Percentiles rank a stretch among this genome's conserved stretches.
phyloP scores from a whole-genome alignment of 2,888 invertebrate species.

The Cephus sareptanus region DNA sequence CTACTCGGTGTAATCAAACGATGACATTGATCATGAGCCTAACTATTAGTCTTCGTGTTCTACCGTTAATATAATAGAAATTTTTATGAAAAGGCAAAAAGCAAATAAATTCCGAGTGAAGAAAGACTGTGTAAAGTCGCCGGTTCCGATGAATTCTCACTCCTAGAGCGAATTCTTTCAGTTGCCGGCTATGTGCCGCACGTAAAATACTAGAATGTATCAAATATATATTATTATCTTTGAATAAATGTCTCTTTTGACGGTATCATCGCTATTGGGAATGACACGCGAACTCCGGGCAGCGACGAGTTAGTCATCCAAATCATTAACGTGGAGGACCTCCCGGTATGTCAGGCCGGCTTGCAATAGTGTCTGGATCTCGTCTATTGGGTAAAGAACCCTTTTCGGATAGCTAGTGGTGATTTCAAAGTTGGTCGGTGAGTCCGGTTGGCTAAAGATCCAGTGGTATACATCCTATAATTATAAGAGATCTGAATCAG shows the following conservation, averaged over 20 bases:
- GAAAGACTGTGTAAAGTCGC: conserved; percentile 9
- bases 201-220: conserved; percentile 56
- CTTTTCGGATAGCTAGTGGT: conserved; percentile 95
- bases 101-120: conserved; percentile 21
- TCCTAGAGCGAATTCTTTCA: conserved; percentile 20
- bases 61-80: conserved; percentile 1
- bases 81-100: conserved; percentile 20
- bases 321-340: conserved; percentile 93
- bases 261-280: conserved; percentile 30
- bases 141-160: conserved; percentile 1
- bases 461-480: conserved; percentile 92
- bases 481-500: conserved; percentile 21
- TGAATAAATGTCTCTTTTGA: conserved; percentile 40
- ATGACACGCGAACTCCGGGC: not conserved
- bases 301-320: conserved; percentile 74
- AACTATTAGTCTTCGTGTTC: not conserved
- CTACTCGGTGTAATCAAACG: not conserved
- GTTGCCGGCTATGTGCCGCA: conserved; percentile 25
- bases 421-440: conserved; percentile 94
- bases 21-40: not conserved
- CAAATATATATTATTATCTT: conserved; percentile 49
- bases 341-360: conserved; percentile 90
- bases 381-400: conserved; percentile 72
- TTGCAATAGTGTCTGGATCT: conserved; percentile 74
- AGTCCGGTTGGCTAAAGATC: conserved; percentile 93